Evolutionary conservation across 2,113 vertebrate genomes (phyloP), one percentile per base, ranked within the genome.

Genomic region (Hydropotes inermis): DNA sequence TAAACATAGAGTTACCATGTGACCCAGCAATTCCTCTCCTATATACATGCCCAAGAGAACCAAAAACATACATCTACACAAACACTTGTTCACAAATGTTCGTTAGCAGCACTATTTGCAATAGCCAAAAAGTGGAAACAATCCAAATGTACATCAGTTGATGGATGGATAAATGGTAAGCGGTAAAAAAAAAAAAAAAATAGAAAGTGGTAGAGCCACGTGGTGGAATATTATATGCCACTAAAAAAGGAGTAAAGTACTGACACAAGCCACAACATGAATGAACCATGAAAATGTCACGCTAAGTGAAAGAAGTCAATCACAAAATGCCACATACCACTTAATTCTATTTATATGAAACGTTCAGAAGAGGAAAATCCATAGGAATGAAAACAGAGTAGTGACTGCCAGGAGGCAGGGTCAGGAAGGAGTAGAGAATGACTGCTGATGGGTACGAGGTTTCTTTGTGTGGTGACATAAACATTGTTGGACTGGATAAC

Each of bases 261-360:
- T 27, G 30, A 60, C 4, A 23, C 10, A 28, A 33, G 13, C 45
- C 14, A 27, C 28, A 30, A n/a, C 43, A 47, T 21, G 28, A 43
- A 64, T 14, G 54, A 82, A 27, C 47, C 36, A 15, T 52, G 57
- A 89, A 92, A 92, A 93, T 30, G 81, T 50, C 28, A 30, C 7
- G 0, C 67, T 30, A 57, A 81, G n/a, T 70, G 67, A 85, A 81
- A 93, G 50, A 88, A 79, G 39, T 60, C 86, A 90, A 87, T 17
- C 55, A 79, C 43, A 47, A 92, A 91, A 92, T 28, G n/a, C 54
- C 12, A 52, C 33, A 57, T 61, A 28, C n/a, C 14, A 4, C 39
- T 50, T 14, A 30, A 54, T 70, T 89, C 57, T n/a, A 43, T 70
- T 70, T 94, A 55, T 85, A 85, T 30, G 50, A 91, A 83, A 87